phyloP scores from a whole-genome alignment of 2,888 invertebrate species.

The Seira sanloemensis region DNA sequence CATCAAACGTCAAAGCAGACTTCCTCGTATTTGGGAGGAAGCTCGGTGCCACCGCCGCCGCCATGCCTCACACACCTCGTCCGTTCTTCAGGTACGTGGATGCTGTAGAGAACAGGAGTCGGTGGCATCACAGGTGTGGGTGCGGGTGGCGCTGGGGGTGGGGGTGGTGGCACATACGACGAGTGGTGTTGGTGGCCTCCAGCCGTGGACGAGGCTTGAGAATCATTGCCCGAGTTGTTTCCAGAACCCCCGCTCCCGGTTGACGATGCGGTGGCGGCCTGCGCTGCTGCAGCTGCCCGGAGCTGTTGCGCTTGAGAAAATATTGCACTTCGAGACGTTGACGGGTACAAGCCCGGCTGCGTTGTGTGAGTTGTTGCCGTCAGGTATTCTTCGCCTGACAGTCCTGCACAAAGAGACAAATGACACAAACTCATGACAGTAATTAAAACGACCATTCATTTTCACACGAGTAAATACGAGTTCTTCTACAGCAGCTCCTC shows the following conservation, averaged over 20 bases:
- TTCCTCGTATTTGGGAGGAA: conserved; percentile 67
- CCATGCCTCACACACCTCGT: conserved; percentile 56
- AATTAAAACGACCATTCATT: conserved; percentile 51
- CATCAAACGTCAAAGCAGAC: conserved; percentile 71
- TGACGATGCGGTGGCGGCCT: conserved; percentile 46
- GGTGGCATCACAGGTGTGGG: conserved; percentile 65
- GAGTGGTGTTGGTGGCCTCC: conserved; percentile 5
- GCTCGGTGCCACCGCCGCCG: conserved; percentile 47
- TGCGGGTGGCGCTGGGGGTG: conserved; percentile 62
- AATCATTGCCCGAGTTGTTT: conserved; percentile 58
- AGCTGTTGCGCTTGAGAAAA: conserved; percentile 64
- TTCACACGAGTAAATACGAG: conserved; percentile 4
- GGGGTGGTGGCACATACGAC: conserved; percentile 43
- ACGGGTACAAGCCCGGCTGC: conserved; percentile 69
- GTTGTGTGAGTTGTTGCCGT: conserved; percentile 62
- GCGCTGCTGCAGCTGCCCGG: conserved; percentile 47
- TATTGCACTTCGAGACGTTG: conserved; percentile 69
- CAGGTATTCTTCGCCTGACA: conserved; percentile 69
- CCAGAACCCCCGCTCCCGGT: conserved; percentile 42
- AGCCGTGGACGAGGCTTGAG: conserved; percentile 48
- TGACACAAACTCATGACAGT: conserved; percentile 40
- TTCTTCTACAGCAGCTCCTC: background rate
- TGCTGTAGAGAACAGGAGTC: conserved; percentile 58
- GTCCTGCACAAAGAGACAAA: conserved; percentile 48
- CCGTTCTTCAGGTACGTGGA: conserved; percentile 64